These are phyloP conservation scores for Sitophilus oryzae DNA, from an alignment of 1,140 invertebrate genomes.

Conservation along the genomic window DNA sequence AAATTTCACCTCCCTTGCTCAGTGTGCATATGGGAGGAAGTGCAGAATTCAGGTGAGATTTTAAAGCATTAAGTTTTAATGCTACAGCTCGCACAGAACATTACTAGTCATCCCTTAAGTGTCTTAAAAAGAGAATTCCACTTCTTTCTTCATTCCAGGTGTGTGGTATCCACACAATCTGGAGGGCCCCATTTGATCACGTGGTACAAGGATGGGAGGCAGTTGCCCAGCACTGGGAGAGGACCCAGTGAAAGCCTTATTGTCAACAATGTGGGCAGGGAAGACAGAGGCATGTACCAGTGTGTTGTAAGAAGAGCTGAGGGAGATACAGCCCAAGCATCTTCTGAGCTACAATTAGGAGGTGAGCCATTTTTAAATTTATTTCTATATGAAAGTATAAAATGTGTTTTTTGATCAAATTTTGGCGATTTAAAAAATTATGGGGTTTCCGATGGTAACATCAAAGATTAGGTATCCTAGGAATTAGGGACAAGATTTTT, in stretches of 20 bases:
- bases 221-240: conserved; percentile 59
- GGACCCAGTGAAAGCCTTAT: conserved; percentile 58
- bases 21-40: conserved; percentile 72
- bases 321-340: conserved; percentile 71
- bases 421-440: too few relatives aligned
- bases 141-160: conserved; percentile 43
- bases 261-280: conserved; percentile 62
- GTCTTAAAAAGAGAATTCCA: too few relatives aligned
- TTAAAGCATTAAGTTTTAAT: too few relatives aligned
- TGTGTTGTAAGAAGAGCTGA: conserved; percentile 70
- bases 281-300: conserved; percentile 82
- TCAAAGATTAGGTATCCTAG: too few relatives aligned
- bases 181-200: conserved; percentile 49
- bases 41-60: conserved; percentile 63
- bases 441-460: too few relatives aligned
- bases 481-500: too few relatives aligned
- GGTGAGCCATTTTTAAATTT: too few relatives aligned
- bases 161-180: conserved; percentile 44
- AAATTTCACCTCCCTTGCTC: conserved; percentile 61
- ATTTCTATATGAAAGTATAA: too few relatives aligned
- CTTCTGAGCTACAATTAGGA: conserved; percentile 72
- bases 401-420: too few relatives aligned
- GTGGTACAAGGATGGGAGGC: conserved; percentile 65
- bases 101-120: too few relatives aligned
- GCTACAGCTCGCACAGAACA: too few relatives aligned